phyloP scores from a whole-genome alignment of 2,888 invertebrate genomes.

The Campoplex nolae region DNA sequence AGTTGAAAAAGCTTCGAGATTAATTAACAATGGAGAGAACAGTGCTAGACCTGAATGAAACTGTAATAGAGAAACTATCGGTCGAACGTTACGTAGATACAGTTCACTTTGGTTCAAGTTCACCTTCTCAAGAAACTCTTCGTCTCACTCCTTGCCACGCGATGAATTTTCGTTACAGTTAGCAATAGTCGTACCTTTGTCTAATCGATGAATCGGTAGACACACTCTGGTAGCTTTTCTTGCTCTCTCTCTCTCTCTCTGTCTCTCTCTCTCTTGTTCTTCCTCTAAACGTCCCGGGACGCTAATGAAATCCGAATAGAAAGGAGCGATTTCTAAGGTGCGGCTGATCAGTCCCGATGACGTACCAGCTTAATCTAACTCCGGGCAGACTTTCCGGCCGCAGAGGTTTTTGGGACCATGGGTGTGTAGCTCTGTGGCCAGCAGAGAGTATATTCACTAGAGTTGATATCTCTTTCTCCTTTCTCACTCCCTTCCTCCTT shows the following conservation, averaged over 20 bases:
- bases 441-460: conserved; percentile 35
- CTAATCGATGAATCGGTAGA: conserved; percentile 35
- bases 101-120: conserved; percentile 7
- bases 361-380: conserved; percentile 81
- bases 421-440: conserved; percentile 26
- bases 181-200: conserved; percentile 1
- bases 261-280: conserved; percentile 50
- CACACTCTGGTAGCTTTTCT: background rate
- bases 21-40: conserved; percentile 23
- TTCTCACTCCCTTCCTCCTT: background rate
- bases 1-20: background rate
- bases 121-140: conserved; percentile 24
- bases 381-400: conserved; percentile 78
- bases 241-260: conserved; percentile 44
- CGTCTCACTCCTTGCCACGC: conserved; percentile 18
- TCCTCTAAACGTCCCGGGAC: conserved; percentile 75
- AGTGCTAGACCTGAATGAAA: conserved; percentile 5
- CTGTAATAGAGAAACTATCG: conserved; percentile 36
- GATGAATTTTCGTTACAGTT: conserved; percentile 38
- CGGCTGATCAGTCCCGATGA: conserved; percentile 79
- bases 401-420: conserved; percentile 48
- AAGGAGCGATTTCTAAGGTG: conserved; percentile 82
- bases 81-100: background rate
- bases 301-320: conserved; percentile 82
- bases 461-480: background rate